These are phyloP conservation scores for Leptocoma aspasia DNA, from an alignment of 2,113 vertebrate genomes.

Conservation along the genomic window DNA sequence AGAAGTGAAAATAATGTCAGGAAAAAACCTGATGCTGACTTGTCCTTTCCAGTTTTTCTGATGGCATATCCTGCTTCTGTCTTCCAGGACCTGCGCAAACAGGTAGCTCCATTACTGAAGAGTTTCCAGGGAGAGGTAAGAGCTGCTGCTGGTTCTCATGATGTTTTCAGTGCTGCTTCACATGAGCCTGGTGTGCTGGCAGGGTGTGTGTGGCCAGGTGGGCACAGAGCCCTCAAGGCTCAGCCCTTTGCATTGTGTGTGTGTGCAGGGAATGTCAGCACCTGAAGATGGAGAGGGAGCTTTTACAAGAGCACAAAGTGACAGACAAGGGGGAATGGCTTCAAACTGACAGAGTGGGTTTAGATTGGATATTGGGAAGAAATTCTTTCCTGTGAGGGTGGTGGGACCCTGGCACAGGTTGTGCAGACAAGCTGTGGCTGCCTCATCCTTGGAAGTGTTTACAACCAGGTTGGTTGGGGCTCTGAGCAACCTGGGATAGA, in stretches of 20 bases:
- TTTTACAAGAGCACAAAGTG: not conserved
- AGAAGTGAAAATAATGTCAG: not conserved
- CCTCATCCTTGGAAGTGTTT: not conserved
- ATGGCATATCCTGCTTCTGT: slow-evolving; percentile 10
- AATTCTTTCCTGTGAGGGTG: not conserved
- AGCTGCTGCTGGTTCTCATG: not conserved
- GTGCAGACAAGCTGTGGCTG: not conserved
- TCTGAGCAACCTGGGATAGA: not conserved
- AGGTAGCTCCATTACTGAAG: slow-evolving; percentile 97
- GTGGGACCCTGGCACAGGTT: not conserved
- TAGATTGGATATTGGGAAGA: not conserved
- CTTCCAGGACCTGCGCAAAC: slow-evolving; percentile 94
- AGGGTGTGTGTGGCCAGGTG: not conserved
- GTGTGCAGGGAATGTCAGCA: not conserved
- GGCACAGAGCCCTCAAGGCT: not conserved
- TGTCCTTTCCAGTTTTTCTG: not conserved
- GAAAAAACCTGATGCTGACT: not conserved
- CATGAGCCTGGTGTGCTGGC: not conserved
- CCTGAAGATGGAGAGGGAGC: not conserved
- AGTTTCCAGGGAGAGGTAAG: slow-evolving; percentile 99
- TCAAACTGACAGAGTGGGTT: not conserved
- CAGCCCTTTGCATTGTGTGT: not conserved
- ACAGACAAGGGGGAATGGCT: not conserved
- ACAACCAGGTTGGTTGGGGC: not conserved
- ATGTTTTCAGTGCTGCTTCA: not conserved